Evolutionary conservation across 2,888 invertebrate genomes (phyloP), one percentile per base, ranked within the genome.

Genomic region (Ectemnius lituratus): DNA sequence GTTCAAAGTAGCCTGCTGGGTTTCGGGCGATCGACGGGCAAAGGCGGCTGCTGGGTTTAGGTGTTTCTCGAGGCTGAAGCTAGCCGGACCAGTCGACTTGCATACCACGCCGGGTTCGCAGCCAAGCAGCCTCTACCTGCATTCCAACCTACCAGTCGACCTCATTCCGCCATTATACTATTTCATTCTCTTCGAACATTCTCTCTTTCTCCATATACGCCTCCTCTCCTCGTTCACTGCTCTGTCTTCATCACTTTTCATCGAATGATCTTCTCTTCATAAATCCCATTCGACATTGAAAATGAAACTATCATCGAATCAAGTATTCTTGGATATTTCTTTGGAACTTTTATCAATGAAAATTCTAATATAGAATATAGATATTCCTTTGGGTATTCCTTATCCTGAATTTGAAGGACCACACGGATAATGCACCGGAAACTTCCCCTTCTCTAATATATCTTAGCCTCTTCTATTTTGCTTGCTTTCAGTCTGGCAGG

Each of bases 141-240:
- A 88, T 88, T 88, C 88, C 88, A 87, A 84, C 84, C 87, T 86
- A 85, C 84, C 85, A 83, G 84, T 85, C 87, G 88, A 88, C 88
- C 88, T 88, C 88, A 87, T 88, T 88, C 88, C 86, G 82, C 85
- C 83, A 85, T 86, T 85, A 83, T 85, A 85, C 84, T 86, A 86
- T 87, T 86, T 87, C 83, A 82, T 84, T 85, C 84, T 84, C 83
- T 77, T 66, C 74, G 74, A 69, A 68, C 72, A 63, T 64, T 73
- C 47, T 67, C 52, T 72, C 56, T 66, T 47, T 58, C 62, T 61
- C 52, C 46, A n/a, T 47, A 61, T 49, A 46, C 59, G 57, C 52
- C 61, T 57, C 28, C 16, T 14, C 60, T 16, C 52, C 45, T 52
- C 61, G 28, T 61, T 13, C 46, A 28, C 16, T 18, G 11, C 8